Percentiles rank a stretch among this genome's conserved stretches.
These are phyloP conservation scores for Zhuqinia jingwanae DNA, from an alignment of 2,888 invertebrate species.

Conservation along the genomic window DNA sequence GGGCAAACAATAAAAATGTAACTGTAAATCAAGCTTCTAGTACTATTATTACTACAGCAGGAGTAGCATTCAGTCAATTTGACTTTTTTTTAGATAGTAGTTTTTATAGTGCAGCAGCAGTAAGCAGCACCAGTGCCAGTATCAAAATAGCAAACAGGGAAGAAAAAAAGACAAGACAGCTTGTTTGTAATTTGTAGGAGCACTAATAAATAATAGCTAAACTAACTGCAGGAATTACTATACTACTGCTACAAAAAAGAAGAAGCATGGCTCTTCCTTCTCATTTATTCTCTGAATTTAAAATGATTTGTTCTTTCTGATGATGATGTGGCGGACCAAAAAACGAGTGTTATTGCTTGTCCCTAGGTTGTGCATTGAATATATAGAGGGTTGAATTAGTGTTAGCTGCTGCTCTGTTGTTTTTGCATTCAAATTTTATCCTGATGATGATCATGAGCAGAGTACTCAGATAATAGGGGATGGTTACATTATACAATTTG, in stretches of 20 bases:
- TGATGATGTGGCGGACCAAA: not conserved
- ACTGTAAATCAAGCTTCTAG: constrained; percentile 51
- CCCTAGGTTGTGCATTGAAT: constrained; percentile 26
- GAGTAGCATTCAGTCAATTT: constrained; percentile 11
- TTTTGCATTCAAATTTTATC: too few relatives aligned
- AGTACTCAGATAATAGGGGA: too few relatives aligned
- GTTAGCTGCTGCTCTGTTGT: not conserved
- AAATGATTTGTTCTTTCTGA: not conserved
- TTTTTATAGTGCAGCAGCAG: not conserved
- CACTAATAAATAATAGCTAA: too few relatives aligned
- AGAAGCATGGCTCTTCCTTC: too few relatives aligned
- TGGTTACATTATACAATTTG: not conserved
- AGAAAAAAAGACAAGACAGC: not conserved
- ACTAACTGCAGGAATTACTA: too few relatives aligned
- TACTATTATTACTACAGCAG: constrained; percentile 17
- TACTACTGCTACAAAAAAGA: too few relatives aligned
- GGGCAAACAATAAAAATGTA: constrained; percentile 46
- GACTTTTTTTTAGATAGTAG: constrained; percentile 3
- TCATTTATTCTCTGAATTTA: too few relatives aligned
- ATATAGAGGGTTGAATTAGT: constrained; percentile 37
- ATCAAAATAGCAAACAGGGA: not conserved
- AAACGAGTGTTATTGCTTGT: not conserved
- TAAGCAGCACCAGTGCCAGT: not conserved
- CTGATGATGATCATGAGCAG: too few relatives aligned
- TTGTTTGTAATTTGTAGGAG: not conserved